phyloP scores from a whole-genome alignment of 1,140 invertebrate species.

The Psilanteris sp. region DNA sequence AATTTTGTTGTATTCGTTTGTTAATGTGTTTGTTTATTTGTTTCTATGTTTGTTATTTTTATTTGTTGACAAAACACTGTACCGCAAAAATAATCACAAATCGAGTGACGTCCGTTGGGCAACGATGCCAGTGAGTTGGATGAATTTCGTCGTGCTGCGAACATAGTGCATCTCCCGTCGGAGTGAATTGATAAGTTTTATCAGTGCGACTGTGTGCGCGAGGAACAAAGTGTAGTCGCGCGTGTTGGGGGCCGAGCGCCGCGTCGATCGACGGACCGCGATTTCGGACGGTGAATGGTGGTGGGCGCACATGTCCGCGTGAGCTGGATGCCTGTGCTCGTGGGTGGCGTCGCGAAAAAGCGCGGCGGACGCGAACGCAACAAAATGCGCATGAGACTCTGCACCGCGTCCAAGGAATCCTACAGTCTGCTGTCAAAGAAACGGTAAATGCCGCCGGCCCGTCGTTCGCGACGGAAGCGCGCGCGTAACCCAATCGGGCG shows the following conservation, averaged over 20 bases:
- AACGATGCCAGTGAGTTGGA: too few species aligned
- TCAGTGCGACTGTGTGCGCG: conserved; percentile 18
- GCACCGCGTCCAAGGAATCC: conserved; percentile 58
- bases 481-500: not conserved
- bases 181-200: conserved; percentile 46
- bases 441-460: too few species aligned
- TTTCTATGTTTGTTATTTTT: too few species aligned
- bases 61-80: too few species aligned
- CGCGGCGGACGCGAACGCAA: conserved; percentile 52
- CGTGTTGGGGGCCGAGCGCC: not conserved
- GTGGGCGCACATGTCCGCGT: conserved; percentile 49
- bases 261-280: not conserved
- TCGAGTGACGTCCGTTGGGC: too few species aligned
- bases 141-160: not conserved
- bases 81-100: too few species aligned
- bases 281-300: conserved; percentile 47
- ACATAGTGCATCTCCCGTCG: too few species aligned
- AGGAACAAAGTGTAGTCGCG: conserved; percentile 21
- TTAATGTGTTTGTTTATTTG: too few species aligned
- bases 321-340: conserved; percentile 59
- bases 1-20: too few species aligned
- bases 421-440: conserved; percentile 55
- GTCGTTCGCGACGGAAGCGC: too few species aligned
- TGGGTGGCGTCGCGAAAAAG: conserved; percentile 61
- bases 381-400: conserved; percentile 60